Evolutionary conservation across 2,888 invertebrate genomes (phyloP).

Genomic region (Sturmia bella): DNA sequence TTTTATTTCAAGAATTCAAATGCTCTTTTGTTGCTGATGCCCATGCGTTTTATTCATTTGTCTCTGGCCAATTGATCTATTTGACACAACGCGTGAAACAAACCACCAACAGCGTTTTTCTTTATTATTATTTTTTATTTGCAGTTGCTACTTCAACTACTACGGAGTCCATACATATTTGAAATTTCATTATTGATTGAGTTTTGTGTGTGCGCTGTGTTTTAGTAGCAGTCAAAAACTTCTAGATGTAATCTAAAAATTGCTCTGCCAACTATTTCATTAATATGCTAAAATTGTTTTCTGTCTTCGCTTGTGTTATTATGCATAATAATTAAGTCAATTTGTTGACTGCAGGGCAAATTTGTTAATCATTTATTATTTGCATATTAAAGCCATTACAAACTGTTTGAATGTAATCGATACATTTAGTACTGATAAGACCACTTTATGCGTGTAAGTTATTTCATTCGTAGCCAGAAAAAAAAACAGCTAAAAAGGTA

Average conservation of each 20-base stretch:
- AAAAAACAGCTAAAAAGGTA: too few species aligned
- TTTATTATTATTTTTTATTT: background rate
- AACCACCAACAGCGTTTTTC: conserved; percentile 64
- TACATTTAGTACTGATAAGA: background rate
- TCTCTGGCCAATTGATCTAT: conserved; percentile 62
- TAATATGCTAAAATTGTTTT: conserved; percentile 51
- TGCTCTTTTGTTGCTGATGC: background rate
- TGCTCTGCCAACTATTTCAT: conserved; percentile 49
- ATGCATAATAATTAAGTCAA: conserved; percentile 50
- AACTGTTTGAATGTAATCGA: conserved; percentile 9
- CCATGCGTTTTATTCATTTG: conserved; percentile 42
- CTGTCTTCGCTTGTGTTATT: conserved; percentile 27
- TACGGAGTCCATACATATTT: background rate
- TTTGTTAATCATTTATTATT: conserved; percentile 10
- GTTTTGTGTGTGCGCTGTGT: background rate
- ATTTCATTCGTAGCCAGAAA: too few species aligned
- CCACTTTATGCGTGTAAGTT: too few species aligned
- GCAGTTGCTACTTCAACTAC: too few species aligned
- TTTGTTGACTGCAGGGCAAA: background rate
- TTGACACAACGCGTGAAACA: conserved; percentile 62
- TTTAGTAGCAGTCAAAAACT: conserved; percentile 14
- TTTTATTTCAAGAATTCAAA: too few species aligned
- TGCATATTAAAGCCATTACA: conserved; percentile 22
- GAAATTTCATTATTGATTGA: background rate
- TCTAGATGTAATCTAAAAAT: conserved; percentile 51